A percentile compares a stretch with the other conserved stretches of the same genome.
These are phyloP conservation scores for Ectobius pallidus DNA, from an alignment of 2,888 invertebrate species.

Conservation along the genomic window DNA sequence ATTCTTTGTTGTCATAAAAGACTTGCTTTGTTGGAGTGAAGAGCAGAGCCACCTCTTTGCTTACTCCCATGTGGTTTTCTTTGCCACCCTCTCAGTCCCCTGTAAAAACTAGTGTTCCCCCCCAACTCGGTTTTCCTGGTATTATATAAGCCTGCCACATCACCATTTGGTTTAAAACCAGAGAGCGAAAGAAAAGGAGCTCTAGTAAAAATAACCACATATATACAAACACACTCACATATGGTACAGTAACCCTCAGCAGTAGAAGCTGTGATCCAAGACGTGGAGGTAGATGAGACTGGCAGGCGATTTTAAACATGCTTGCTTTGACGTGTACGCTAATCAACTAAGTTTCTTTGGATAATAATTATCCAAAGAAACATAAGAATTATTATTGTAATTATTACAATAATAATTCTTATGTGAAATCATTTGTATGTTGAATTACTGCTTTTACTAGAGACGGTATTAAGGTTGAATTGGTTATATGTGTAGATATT, in stretches of 20 bases:
- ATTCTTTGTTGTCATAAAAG: not conserved
- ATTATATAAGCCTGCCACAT: conserved; percentile 32
- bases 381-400: too few relatives aligned
- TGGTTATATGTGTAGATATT: too few relatives aligned
- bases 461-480: too few relatives aligned
- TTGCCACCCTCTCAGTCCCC: conserved; percentile 25
- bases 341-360: too few relatives aligned
- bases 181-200: conserved; percentile 28
- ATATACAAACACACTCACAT: conserved; percentile 42
- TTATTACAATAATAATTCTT: too few relatives aligned
- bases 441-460: too few relatives aligned
- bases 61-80: conserved; percentile 27
- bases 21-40: conserved; percentile 15
- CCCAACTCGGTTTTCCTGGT: conserved; percentile 37
- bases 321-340: too few relatives aligned
- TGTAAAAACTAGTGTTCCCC: conserved; percentile 14
- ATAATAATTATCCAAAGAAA: too few relatives aligned
- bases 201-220: conserved; percentile 42
- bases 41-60: conserved; percentile 10
- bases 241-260: conserved; percentile 26
- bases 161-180: conserved; percentile 35
- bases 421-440: too few relatives aligned
- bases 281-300: conserved; percentile 4
- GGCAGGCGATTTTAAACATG: too few relatives aligned
- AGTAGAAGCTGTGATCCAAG: conserved; percentile 20